A percentile compares a stretch with the other conserved stretches of the same genome.
These are phyloP conservation scores for Meliscaeva auricollis DNA, from an alignment of 2,888 invertebrate genomes.

Conservation along the genomic window DNA sequence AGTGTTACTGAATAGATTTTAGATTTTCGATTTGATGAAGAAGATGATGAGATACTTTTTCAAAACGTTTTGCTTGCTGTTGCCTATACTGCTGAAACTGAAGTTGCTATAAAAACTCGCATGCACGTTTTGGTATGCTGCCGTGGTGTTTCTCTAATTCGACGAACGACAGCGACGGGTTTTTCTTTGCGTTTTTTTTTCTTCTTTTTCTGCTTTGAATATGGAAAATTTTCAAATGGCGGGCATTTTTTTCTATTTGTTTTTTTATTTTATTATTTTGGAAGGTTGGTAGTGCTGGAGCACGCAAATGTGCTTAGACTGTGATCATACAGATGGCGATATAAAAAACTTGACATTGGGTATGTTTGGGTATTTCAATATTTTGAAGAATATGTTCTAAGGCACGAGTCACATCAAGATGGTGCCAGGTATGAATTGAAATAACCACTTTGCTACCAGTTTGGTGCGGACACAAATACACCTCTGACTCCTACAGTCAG, in stretches of 20 bases:
- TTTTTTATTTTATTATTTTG: constrained; percentile 23
- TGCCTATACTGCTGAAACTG: constrained; percentile 69
- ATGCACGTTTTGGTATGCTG: constrained; percentile 61
- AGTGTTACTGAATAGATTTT: constrained; percentile 29
- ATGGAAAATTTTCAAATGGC: constrained; percentile 77
- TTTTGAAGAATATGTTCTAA: not conserved
- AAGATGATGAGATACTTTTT: constrained; percentile 71
- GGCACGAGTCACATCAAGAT: no score
- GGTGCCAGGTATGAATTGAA: no score
- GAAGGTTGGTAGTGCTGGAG: constrained; percentile 62
- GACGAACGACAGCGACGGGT: constrained; percentile 33
- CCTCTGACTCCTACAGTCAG: no score
- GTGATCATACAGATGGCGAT: constrained; percentile 53
- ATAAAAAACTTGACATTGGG: not conserved
- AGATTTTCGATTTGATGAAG: constrained; percentile 24
- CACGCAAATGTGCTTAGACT: constrained; percentile 35
- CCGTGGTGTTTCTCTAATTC: constrained; percentile 31
- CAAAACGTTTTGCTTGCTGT: constrained; percentile 52
- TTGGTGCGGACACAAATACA: no score
- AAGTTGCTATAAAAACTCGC: constrained; percentile 71
- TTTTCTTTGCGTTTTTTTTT: constrained; percentile 56
- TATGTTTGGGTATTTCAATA: constrained; percentile 25
- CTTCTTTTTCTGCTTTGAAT: constrained; percentile 49
- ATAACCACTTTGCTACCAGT: no score
- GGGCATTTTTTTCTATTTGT: constrained; percentile 71